Evolutionary conservation across 2,797 vertebrate species (phyloP).

Genomic region (Neostethus bicornis): DNA sequence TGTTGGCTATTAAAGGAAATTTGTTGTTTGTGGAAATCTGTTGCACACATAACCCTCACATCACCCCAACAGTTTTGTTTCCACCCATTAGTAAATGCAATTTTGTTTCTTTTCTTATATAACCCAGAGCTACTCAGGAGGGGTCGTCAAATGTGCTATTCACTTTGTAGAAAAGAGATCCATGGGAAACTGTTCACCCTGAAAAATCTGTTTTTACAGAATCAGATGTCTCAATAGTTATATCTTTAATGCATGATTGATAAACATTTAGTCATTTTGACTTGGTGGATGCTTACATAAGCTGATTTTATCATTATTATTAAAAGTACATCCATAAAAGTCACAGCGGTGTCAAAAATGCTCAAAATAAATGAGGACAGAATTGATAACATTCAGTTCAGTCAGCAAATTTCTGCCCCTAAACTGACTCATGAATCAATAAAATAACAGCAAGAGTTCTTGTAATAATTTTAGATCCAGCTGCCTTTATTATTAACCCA

Average conservation of each 20-base stretch:
- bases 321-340: not conserved
- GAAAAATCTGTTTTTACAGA: not conserved
- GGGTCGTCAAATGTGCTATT: not conserved
- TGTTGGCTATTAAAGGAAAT: too few relatives aligned
- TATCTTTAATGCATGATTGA: not conserved
- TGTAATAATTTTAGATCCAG: slow-evolving; percentile 8
- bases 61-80: slow-evolving; percentile 30
- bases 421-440: not conserved
- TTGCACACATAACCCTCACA: not conserved
- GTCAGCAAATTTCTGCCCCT: not conserved
- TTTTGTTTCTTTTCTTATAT: too few relatives aligned
- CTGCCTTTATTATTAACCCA: slow-evolving; percentile 31
- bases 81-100: slow-evolving; percentile 1
- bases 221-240: not conserved
- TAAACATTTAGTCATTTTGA: not conserved
- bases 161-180: not conserved
- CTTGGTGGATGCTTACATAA: not conserved
- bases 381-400: not conserved
- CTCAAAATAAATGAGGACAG: not conserved
- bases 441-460: slow-evolving; percentile 7
- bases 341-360: not conserved
- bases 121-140: not conserved
- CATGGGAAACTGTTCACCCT: not conserved
- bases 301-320: not conserved
- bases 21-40: not conserved